phyloP scores from a whole-genome alignment of 2,113 vertebrate species.

The Potamarius usumacintae region DNA sequence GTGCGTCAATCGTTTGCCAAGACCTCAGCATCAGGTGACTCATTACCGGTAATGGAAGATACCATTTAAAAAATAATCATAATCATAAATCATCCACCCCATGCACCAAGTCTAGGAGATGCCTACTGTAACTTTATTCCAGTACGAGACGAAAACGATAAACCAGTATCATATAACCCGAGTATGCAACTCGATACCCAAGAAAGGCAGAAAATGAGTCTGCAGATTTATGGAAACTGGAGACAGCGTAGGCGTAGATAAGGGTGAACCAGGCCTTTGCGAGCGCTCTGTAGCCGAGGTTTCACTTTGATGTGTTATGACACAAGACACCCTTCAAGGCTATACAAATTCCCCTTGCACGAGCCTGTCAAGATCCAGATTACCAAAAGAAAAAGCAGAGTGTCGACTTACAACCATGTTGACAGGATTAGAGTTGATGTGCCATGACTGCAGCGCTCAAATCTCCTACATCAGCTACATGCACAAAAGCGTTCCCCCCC shows the following conservation, averaged over 20 bases:
- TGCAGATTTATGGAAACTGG: background rate
- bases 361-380: background rate
- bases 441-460: slow-evolving; percentile 9
- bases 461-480: slow-evolving; percentile 27
- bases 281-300: background rate
- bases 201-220: slow-evolving; percentile 8
- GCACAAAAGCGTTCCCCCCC: background rate
- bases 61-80: background rate
- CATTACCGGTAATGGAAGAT: background rate
- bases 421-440: slow-evolving; percentile 35
- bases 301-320: background rate
- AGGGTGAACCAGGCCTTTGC: background rate
- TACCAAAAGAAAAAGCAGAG: slow-evolving; percentile 1
- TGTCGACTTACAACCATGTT: slow-evolving; percentile 28
- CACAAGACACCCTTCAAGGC: background rate
- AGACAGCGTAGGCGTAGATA: background rate
- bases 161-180: background rate
- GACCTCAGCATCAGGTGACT: background rate
- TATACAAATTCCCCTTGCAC: background rate
- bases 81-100: background rate
- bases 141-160: background rate
- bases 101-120: background rate
- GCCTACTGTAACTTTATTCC: background rate
- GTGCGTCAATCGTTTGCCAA: background rate
- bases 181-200: background rate